A percentile compares a stretch with the other conserved stretches of the same genome.
phyloP scores from a whole-genome alignment of 2,113 vertebrate genomes.

The Meriones unguiculatus region DNA sequence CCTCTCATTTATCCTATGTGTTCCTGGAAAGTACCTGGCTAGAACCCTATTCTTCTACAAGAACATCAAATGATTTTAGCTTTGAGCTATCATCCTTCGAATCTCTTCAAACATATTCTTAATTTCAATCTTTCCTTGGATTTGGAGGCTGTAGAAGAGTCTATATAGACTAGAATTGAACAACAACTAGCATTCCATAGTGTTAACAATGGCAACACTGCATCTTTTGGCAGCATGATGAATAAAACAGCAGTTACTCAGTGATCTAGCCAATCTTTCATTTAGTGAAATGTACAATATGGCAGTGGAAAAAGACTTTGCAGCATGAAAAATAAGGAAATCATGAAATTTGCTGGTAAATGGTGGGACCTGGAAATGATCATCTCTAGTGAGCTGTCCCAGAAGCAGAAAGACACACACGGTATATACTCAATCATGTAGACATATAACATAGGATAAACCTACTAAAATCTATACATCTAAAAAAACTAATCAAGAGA shows the following conservation, averaged over 20 bases:
- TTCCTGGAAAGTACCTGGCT: not conserved
- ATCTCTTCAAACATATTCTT: not conserved
- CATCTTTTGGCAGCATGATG: not conserved
- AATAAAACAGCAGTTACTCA: not conserved
- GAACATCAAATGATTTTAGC: not conserved
- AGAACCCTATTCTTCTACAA: not conserved
- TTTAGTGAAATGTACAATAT: slow-evolving; percentile 20
- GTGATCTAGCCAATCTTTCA: not conserved
- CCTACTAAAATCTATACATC: too few species aligned
- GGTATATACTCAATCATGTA: too few species aligned
- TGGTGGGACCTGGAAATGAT: too few species aligned
- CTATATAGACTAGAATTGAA: not conserved
- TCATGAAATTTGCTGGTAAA: too few species aligned
- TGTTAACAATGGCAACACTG: slow-evolving; percentile 27
- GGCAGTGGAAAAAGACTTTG: too few species aligned
- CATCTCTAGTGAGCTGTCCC: too few species aligned
- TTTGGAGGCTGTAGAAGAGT: not conserved
- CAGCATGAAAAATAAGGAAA: too few species aligned
- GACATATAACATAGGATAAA: too few species aligned
- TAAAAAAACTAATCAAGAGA: too few species aligned
- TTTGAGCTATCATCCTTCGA: not conserved
- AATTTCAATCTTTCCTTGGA: not conserved
- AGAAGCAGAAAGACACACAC: too few species aligned
- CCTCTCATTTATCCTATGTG: not conserved
- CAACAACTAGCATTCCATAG: not conserved